Evolutionary conservation across 2,797 vertebrate genomes (phyloP).

Genomic region (Muscicapa striata): DNA sequence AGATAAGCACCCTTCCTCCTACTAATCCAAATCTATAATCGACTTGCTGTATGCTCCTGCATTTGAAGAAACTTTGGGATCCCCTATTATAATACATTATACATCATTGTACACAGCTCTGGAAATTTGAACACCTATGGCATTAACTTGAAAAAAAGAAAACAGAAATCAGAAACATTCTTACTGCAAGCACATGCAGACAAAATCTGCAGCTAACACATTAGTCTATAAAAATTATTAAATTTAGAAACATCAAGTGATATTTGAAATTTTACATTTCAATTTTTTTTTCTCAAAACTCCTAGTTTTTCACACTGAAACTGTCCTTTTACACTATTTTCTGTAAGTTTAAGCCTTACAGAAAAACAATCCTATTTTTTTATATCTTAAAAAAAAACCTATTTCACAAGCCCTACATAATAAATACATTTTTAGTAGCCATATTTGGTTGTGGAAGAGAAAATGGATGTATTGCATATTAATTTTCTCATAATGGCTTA

Average conservation of each 20-base stretch:
- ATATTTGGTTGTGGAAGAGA: neutral
- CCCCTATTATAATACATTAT: too few species aligned
- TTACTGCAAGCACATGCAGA: neutral
- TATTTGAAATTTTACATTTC: neutral
- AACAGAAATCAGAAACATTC: neutral
- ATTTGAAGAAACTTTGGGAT: neutral
- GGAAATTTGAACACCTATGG: neutral
- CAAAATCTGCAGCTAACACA: neutral
- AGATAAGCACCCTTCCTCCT: neutral
- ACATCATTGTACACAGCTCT: neutral
- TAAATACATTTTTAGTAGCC: neutral
- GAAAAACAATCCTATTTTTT: neutral
- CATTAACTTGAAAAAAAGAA: neutral
- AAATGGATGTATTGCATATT: neutral
- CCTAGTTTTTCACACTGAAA: neutral
- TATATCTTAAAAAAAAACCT: neutral
- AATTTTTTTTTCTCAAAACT: neutral
- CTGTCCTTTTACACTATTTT: neutral
- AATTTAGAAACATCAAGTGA: neutral
- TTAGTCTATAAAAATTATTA: neutral
- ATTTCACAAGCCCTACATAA: neutral
- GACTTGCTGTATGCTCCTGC: neutral
- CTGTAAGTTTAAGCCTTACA: neutral
- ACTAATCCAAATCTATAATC: neutral
- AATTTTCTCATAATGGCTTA: neutral